phyloP scores from a whole-genome alignment of 1,140 invertebrate genomes.

The Phymorhynchus buccinoides region DNA sequence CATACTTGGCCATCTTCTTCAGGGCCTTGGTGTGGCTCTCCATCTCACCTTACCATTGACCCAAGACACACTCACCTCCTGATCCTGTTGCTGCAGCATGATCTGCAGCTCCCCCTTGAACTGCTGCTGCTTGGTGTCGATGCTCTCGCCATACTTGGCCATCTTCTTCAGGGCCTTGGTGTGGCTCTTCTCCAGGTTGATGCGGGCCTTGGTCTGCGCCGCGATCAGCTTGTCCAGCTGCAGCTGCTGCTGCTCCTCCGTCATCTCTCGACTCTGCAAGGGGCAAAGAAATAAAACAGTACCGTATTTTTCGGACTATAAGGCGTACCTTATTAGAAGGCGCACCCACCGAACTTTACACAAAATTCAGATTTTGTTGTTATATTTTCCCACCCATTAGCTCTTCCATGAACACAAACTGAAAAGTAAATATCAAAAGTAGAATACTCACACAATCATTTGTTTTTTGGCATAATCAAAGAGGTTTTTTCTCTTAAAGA shows the following conservation, averaged over 20 bases:
- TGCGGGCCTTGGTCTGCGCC: conserved; percentile 55
- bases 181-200: conserved; percentile 57
- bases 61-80: conserved; percentile 53
- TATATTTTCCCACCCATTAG: too few species aligned
- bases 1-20: conserved; percentile 59
- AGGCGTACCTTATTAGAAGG: too few species aligned
- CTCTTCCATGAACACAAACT: too few species aligned
- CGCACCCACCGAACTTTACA: too few species aligned
- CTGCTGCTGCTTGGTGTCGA: conserved; percentile 56
- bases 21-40: conserved; percentile 56
- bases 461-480: too few species aligned
- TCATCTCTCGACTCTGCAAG: conserved; percentile 55
- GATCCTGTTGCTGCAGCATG: conserved; percentile 62
- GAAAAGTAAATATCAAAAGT: too few species aligned
- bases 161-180: conserved; percentile 61
- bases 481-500: too few species aligned
- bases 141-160: conserved; percentile 53
- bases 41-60: too few species aligned
- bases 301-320: too few species aligned
- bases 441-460: too few species aligned
- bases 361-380: too few species aligned
- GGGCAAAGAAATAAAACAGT: too few species aligned
- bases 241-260: conserved; percentile 56
- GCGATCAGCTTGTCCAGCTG: conserved; percentile 59
- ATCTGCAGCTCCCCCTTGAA: conserved; percentile 61